Conservation (phyloP, 2,113 vertebrate genomes). For the Phalacrocorax brasilianus region DNA sequence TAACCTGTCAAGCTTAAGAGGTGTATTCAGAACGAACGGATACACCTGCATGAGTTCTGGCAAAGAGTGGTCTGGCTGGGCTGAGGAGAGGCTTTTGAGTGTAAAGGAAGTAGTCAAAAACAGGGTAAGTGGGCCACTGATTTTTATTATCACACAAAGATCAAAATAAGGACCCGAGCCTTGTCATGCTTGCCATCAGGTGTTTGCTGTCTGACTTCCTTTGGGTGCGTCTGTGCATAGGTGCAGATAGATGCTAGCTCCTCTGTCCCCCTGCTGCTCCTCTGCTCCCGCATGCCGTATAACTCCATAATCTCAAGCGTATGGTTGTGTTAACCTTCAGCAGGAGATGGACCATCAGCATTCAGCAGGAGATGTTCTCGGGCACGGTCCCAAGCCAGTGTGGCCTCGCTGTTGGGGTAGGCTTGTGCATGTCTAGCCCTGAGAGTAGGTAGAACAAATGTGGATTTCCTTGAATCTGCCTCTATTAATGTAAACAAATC, state of each 20-base stretch:
- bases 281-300: not conserved
- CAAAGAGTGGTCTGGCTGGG: not conserved
- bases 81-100: not conserved
- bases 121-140: not conserved
- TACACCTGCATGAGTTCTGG: not conserved
- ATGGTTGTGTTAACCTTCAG: not conserved
- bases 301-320: not conserved
- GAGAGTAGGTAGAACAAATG: not conserved
- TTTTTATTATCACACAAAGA: not conserved
- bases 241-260: not conserved
- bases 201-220: not conserved
- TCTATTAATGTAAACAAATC: not conserved
- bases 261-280: not conserved
- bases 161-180: not conserved
- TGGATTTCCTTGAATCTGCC: not conserved
- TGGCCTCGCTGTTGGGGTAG: not conserved
- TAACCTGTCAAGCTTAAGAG: not conserved
- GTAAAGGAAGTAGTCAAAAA: not conserved
- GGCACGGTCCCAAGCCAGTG: not conserved
- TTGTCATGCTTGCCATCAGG: not conserved
- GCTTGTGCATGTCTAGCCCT: not conserved
- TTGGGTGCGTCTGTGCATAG: not conserved
- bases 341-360: rapidly evolving
- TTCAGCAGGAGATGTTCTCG: no score
- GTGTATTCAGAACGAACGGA: not conserved